Percentiles rank a stretch among this genome's conserved stretches.
These are phyloP conservation scores for Pocota personata DNA, from an alignment of 2,888 invertebrate genomes.

Conservation along the genomic window DNA sequence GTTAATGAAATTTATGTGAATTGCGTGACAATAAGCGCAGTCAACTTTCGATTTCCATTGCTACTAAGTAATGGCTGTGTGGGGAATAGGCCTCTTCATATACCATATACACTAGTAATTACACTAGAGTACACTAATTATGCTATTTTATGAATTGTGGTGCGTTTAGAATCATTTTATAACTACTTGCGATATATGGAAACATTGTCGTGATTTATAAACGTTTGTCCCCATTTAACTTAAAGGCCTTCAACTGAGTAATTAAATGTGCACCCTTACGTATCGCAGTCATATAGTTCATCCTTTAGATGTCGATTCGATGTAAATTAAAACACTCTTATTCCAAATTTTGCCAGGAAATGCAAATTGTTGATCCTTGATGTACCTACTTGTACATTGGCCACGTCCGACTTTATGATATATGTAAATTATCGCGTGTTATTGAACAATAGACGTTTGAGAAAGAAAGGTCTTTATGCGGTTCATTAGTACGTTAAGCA, in stretches of 20 bases:
- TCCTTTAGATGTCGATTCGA: neutral
- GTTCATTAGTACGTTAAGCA: no score
- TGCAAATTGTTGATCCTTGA: conserved; percentile 1
- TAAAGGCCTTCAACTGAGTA: conserved; percentile 10
- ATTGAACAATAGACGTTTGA: neutral
- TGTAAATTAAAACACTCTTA: neutral
- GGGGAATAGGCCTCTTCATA: conserved; percentile 18
- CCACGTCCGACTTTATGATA: neutral
- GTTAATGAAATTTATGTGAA: conserved; percentile 53
- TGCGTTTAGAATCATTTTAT: conserved; percentile 48
- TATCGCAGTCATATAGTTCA: neutral
- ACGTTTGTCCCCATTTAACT: conserved; percentile 26
- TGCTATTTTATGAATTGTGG: conserved; percentile 23
- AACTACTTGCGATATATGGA: conserved; percentile 9
- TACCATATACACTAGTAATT: conserved; percentile 19
- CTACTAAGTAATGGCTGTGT: conserved; percentile 29
- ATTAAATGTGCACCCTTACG: conserved; percentile 2
- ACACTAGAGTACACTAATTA: conserved; percentile 30
- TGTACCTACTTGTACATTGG: neutral
- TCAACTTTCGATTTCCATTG: conserved; percentile 51
- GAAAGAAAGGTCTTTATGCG: neutral
- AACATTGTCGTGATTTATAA: conserved; percentile 4
- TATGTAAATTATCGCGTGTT: neutral
- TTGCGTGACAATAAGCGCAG: conserved; percentile 53
- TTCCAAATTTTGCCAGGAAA: neutral